Base-by-base conservation (phyloP, 2,797 vertebrate species). In the Pygocentrus nattereri region DNA sequence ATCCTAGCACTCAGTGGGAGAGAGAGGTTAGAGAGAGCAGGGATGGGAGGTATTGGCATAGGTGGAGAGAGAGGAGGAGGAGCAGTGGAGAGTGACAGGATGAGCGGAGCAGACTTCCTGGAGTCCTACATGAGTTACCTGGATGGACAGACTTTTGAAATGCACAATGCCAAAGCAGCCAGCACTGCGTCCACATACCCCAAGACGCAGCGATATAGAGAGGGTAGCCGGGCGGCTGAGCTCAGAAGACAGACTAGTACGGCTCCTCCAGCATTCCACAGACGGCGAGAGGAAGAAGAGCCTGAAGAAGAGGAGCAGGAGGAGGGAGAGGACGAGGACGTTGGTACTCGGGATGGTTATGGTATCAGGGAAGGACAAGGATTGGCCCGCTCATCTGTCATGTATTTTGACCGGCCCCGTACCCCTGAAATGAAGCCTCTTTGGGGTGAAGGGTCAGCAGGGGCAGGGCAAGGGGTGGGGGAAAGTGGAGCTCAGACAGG, bases 111-210 rank as follows among this genome's bases (percentile, higher is more conserved):
- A 0, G 97, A 98, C 89, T 96, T 97, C 38, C 90, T 97, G 68
- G 97, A 97, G 84, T 97, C 96, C 19, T 98, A 97, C 80, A 96
- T 97, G 93, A 97, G 95, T 86, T 97, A 97, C 88, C 87, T 97
- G 90, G 97, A 98, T 0, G 97, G 97, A 82, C 97, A 97, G 87
- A 96, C 95, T 18, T 97, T 97, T 27, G 95, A 97, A 90, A 95
- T 86, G 94, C 93, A 95, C 90, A 95, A 95, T 25, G 91, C 95
- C 67, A 94, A 94, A 54, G 91, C 90, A 11, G 88, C 91, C 67
- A 91, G 80, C 74, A 93, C 92, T 82, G 91, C 82, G 74, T 94
- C 93, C 86, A 95, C 94, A 12, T 94, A 95, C 85, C 96, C 92
- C 34, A 95, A 89, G 90, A 89, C 90, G 77, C 95, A 91, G 82